Evolutionary conservation across 2,888 invertebrate species (phyloP), one percentile per base, ranked within the genome.

Genomic region (Hedychridium roseum): DNA sequence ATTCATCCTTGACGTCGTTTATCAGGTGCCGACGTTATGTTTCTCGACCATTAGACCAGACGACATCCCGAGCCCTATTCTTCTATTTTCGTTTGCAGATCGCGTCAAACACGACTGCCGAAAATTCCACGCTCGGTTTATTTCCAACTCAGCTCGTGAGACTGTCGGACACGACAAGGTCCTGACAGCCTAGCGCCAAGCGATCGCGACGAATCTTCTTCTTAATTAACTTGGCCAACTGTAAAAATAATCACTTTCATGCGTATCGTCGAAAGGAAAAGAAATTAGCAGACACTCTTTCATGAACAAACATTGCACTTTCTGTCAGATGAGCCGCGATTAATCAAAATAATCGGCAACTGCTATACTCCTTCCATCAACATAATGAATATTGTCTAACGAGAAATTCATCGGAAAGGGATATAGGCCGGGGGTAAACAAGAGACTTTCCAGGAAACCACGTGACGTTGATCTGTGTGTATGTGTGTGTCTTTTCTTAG

Each of bases 141-240:
- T 60, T 60, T 62, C 60, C 50, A 60, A 60, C 49, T 48, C 44
- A 53, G 49, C 40, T 37, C 44, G 43, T 20, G 34, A n/a, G n/a
- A n/a, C n/a, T n/a, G n/a, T n/a, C n/a, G n/a, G n/a, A n/a, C n/a
- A n/a, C n/a, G n/a, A n/a, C n/a, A n/a, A n/a, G n/a, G n/a, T n/a
- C n/a, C n/a, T n/a, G n/a, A n/a, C n/a, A n/a, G n/a, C n/a, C n/a
- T n/a, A n/a, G n/a, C n/a, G n/a, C n/a, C n/a, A n/a, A n/a, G n/a
- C n/a, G n/a, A n/a, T n/a, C n/a, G n/a, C n/a, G n/a, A n/a, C n/a
- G n/a, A n/a, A n/a, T n/a, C n/a, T n/a, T n/a, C n/a, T n/a, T n/a
- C n/a, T n/a, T n/a, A n/a, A n/a, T n/a, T n/a, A n/a, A n/a, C n/a
- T n/a, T n/a, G n/a, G n/a, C n/a, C n/a, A n/a, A n/a, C n/a, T n/a